Evolutionary conservation across 2,888 invertebrate species (phyloP).

Genomic region (Drosophila engyochracea): DNA sequence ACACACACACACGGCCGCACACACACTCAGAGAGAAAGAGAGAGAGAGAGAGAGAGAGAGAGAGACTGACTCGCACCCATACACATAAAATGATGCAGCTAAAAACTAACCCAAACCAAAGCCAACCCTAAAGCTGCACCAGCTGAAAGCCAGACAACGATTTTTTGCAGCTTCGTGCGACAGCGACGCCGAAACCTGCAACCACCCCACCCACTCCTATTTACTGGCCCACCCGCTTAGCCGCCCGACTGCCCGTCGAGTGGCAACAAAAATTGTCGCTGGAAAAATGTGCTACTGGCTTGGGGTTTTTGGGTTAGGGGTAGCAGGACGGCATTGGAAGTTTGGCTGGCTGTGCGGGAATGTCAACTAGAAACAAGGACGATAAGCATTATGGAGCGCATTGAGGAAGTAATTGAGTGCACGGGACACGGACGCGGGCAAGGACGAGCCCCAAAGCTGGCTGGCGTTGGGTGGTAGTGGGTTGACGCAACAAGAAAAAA

Average conservation of each 20-base stretch:
- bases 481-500: constrained; percentile 29
- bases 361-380: constrained; percentile 83
- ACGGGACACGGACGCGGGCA: constrained; percentile 74
- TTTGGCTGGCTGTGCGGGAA: constrained; percentile 74
- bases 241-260: constrained; percentile 37
- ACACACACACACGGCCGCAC: constrained; percentile 22
- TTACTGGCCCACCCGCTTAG: constrained; percentile 1
- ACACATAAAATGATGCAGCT: constrained; percentile 55
- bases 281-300: constrained; percentile 79
- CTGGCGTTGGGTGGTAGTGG: not conserved
- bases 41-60: not conserved
- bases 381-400: constrained; percentile 83
- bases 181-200: constrained; percentile 66
- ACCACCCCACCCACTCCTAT: constrained; percentile 1
- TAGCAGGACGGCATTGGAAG: constrained; percentile 57
- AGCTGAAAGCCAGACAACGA: constrained; percentile 76
- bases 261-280: constrained; percentile 81
- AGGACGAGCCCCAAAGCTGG: constrained; percentile 60
- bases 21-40: constrained; percentile 12
- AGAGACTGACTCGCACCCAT: constrained; percentile 36
- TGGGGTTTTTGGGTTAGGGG: constrained; percentile 29
- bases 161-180: constrained; percentile 77
- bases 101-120: constrained; percentile 67
- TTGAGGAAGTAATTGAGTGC: constrained; percentile 83
- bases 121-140: constrained; percentile 56